These are phyloP conservation scores for Trachythela sp. DNA, from an alignment of 64 coral and sea anemone species.

Conservation along the genomic window DNA sequence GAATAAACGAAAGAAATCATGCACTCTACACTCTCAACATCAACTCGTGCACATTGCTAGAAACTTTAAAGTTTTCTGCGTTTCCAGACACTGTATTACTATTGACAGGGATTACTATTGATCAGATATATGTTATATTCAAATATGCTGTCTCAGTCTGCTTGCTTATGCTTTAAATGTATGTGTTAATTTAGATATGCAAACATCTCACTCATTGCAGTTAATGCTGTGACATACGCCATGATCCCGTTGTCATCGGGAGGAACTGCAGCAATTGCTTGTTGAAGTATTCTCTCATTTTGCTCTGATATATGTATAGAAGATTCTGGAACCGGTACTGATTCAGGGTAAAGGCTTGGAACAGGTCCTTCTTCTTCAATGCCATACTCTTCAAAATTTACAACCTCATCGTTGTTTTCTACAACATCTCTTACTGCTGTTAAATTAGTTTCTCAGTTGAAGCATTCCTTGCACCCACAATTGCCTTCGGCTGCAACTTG, in stretches of 20 bases:
- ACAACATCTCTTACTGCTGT: background rate
- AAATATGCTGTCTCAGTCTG: no score
- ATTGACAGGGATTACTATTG: no score
- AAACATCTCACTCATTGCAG: background rate
- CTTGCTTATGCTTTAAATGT: no score
- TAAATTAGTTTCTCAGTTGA: background rate
- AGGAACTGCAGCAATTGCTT: constrained; percentile 35
- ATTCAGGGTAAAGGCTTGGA: background rate
- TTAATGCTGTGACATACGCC: constrained; percentile 1
- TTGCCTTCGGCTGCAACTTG: background rate
- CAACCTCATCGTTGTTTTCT: background rate
- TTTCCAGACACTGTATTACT: no score
- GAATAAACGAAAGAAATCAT: no score
- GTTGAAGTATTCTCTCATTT: background rate
- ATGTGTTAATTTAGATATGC: no score
- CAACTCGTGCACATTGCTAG: no score
- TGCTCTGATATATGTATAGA: background rate
- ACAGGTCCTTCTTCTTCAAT: constrained; percentile 15
- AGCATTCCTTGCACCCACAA: constrained; percentile 4
- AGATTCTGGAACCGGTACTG: background rate
- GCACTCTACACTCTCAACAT: no score
- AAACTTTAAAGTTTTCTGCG: no score
- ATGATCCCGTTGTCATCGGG: constrained; percentile 35
- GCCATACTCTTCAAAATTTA: constrained; percentile 1
- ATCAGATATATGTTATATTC: no score